A percentile compares a stretch with the other conserved stretches of the same genome.
Conservation (phyloP, 2,888 invertebrate species). For the Keiferia lycopersicella region DNA sequence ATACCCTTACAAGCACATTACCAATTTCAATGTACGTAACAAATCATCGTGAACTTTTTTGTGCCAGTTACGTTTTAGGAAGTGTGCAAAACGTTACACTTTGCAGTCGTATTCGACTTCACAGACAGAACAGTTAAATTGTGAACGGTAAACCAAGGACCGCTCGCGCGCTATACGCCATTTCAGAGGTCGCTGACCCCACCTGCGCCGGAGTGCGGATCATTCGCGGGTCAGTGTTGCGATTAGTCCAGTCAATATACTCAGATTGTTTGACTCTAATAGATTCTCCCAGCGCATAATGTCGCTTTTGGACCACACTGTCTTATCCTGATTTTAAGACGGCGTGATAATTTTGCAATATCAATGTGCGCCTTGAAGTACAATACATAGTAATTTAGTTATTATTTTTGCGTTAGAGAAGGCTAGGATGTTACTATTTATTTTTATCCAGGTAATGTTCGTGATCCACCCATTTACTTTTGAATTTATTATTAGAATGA, state of each 20-base stretch:
- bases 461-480: too few relatives aligned
- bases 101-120: neutral
- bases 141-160: constrained; percentile 16
- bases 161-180: constrained; percentile 17
- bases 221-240: neutral
- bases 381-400: too few relatives aligned
- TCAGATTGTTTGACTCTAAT: neutral
- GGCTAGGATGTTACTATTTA: too few relatives aligned
- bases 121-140: constrained; percentile 12
- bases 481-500: too few relatives aligned
- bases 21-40: neutral
- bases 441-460: too few relatives aligned
- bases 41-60: neutral
- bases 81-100: neutral
- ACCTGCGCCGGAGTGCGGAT: neutral
- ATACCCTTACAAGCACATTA: too few relatives aligned
- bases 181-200: constrained; percentile 9
- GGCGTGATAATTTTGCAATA: too few relatives aligned
- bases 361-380: too few relatives aligned
- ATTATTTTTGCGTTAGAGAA: too few relatives aligned
- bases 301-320: too few relatives aligned
- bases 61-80: neutral
- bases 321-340: too few relatives aligned
- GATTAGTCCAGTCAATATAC: neutral
- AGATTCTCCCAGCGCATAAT: too few relatives aligned